Conservation (phyloP, 1,140 invertebrate species). For the Harlomillsia oculata region DNA sequence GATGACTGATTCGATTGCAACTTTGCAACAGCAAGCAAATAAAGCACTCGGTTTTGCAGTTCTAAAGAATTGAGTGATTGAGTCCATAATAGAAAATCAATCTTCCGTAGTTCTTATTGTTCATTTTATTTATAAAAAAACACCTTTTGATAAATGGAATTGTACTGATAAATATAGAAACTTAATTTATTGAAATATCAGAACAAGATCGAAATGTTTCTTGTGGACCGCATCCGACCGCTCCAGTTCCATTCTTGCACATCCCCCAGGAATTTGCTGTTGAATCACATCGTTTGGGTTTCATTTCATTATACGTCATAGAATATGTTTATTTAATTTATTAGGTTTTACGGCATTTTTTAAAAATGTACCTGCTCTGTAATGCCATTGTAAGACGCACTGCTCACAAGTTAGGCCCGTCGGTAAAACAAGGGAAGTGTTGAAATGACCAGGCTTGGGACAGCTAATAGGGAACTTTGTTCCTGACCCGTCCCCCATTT, state of each 20-base stretch:
- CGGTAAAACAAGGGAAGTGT: slow-evolving; percentile 38
- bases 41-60: too few species aligned
- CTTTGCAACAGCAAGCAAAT: too few species aligned
- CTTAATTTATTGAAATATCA: slow-evolving; percentile 50
- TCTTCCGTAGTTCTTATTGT: too few species aligned
- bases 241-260: slow-evolving; percentile 36
- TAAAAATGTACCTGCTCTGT: slow-evolving; percentile 13
- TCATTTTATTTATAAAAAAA: too few species aligned
- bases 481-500: slow-evolving; percentile 42
- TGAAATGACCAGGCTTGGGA: neutral
- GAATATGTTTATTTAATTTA: neutral
- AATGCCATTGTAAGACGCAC: slow-evolving; percentile 42
- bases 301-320: slow-evolving; percentile 21
- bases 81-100: too few species aligned
- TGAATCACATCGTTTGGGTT: slow-evolving; percentile 38
- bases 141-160: too few species aligned
- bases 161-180: too few species aligned
- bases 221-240: slow-evolving; percentile 51
- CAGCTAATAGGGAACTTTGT: slow-evolving; percentile 34
- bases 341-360: neutral
- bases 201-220: slow-evolving; percentile 59
- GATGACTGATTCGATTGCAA: too few species aligned
- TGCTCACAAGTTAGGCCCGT: slow-evolving; percentile 37
- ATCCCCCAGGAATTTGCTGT: slow-evolving; percentile 39
- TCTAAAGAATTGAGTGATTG: too few species aligned